Base-by-base conservation (phyloP, 2,797 vertebrate species). In the Pteronotus mesoamericanus region DNA sequence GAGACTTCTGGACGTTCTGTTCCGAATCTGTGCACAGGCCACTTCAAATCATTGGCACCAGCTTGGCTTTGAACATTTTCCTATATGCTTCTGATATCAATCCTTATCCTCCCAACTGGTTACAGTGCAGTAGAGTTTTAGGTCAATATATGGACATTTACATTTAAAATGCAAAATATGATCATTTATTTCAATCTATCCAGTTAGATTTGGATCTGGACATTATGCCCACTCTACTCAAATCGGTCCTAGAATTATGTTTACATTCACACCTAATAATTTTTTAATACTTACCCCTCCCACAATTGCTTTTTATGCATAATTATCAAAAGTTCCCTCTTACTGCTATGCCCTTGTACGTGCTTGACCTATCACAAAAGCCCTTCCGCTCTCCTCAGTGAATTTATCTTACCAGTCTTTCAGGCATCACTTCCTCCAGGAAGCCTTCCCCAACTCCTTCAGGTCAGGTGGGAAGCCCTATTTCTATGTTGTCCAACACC, bases 121-220 rank as follows among this genome's bases (percentile, higher is more conserved):
- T 19, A 18, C 4, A 86, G n/a, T 51, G 1, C 5, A 29, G 11
- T 1, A 85, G 29, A 14, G 1, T 80, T 84, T 83, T 77, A 92
- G 39, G 18, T 66, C 32, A 89, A 22, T 21, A 6, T 11, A 51
- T n/a, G n/a, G 19, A 57, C 24, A 22, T 71, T 57, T 84, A 29
- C n/a, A 61, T 55, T 89, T 90, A 59, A 95, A 89, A 79, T 66
- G 79, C 26, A 89, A 83, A 89, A 22, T 19, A 0, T 29, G 55
- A n/a, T 51, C 37, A 42, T 84, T 86, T 74, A n/a, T 90, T 77
- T 79, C 75, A 71, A 48, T 72, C 29, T 80, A 32, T 53, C 19
- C 32, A 64, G 44, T 82, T 94, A 64, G 24, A 89, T 85, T 66
- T 82, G 48, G 64, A 26, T 88, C 3, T 1, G 0, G 18, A 12